phyloP scores from a whole-genome alignment of 2,113 vertebrate genomes.

The Monopterus albus region DNA sequence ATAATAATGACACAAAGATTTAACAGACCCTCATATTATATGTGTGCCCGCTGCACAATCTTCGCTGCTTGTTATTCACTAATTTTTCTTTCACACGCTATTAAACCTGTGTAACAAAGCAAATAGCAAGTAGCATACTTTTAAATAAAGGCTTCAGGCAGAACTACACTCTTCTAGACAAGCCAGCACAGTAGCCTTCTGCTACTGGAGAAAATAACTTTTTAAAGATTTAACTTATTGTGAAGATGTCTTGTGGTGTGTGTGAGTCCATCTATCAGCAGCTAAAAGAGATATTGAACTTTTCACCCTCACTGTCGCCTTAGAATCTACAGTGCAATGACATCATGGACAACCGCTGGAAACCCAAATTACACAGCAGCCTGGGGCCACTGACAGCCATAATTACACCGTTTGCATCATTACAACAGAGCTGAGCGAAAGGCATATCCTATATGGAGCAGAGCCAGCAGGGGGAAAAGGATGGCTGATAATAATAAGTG shows the following conservation, averaged over 20 bases:
- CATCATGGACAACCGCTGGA: constrained; percentile 65
- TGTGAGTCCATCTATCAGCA: constrained; percentile 44
- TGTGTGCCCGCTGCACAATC: background rate
- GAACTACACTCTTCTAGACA: constrained; percentile 10
- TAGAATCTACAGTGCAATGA: constrained; percentile 71
- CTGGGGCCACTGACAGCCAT: constrained; percentile 74
- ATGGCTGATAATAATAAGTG: constrained; percentile 31
- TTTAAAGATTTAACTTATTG: constrained; percentile 14
- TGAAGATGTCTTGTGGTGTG: constrained; percentile 27
- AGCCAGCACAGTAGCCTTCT: constrained; percentile 25
- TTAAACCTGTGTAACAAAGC: background rate
- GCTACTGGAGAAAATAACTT: constrained; percentile 9
- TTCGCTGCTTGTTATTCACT: background rate
- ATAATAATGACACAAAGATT: too few species aligned
- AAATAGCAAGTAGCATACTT: background rate
- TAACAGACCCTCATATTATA: background rate
- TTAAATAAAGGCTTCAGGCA: background rate
- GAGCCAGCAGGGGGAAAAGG: constrained; percentile 48
- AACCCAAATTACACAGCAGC: constrained; percentile 81
- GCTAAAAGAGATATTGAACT: constrained; percentile 73
- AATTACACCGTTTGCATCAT: constrained; percentile 80
- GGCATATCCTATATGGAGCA: too few species aligned
- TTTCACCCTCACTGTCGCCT: constrained; percentile 73
- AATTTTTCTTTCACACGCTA: background rate
- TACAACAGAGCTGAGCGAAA: constrained; percentile 66